These are phyloP conservation scores for Drosophila neotestacea DNA, from an alignment of 2,888 invertebrate genomes.

Conservation along the genomic window DNA sequence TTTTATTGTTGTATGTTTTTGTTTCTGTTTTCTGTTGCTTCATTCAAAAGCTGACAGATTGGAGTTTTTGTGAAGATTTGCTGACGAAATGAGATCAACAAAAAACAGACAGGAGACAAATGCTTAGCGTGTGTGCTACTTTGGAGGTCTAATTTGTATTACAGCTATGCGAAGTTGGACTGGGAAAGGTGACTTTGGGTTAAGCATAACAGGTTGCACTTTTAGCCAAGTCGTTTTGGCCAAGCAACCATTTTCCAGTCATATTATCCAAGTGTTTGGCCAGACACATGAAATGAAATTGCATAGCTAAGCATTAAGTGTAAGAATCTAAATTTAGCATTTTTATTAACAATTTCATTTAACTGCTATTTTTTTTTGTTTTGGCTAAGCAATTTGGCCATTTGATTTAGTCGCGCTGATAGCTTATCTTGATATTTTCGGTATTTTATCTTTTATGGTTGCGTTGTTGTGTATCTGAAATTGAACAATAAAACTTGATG, in stretches of 20 bases:
- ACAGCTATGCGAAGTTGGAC: conserved; percentile 12
- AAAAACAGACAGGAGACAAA: conserved; percentile 4
- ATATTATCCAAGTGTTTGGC: background rate
- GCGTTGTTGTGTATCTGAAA: conserved; percentile 11
- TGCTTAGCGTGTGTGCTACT: background rate
- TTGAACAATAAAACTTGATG: conserved; percentile 20
- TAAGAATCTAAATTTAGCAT: conserved; percentile 7
- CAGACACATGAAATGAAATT: background rate
- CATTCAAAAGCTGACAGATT: conserved; percentile 20
- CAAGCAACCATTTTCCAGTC: conserved; percentile 1
- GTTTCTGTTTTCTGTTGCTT: background rate
- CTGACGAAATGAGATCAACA: conserved; percentile 15
- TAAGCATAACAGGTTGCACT: conserved; percentile 13
- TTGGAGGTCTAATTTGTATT: conserved; percentile 9
- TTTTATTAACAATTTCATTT: conserved; percentile 8
- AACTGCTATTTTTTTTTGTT: background rate
- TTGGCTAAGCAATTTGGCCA: conserved; percentile 7
- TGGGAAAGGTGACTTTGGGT: conserved; percentile 9
- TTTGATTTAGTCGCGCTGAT: conserved; percentile 2
- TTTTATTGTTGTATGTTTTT: background rate
- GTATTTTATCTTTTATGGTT: conserved; percentile 19
- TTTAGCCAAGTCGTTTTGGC: conserved; percentile 9
- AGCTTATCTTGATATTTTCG: conserved; percentile 15
- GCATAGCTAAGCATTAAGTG: background rate
- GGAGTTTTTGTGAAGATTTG: conserved; percentile 10